Percentiles rank a stretch among this genome's conserved stretches.
Conservation (phyloP, 2,113 vertebrate species). For the Pomatostomus ruficeps region DNA sequence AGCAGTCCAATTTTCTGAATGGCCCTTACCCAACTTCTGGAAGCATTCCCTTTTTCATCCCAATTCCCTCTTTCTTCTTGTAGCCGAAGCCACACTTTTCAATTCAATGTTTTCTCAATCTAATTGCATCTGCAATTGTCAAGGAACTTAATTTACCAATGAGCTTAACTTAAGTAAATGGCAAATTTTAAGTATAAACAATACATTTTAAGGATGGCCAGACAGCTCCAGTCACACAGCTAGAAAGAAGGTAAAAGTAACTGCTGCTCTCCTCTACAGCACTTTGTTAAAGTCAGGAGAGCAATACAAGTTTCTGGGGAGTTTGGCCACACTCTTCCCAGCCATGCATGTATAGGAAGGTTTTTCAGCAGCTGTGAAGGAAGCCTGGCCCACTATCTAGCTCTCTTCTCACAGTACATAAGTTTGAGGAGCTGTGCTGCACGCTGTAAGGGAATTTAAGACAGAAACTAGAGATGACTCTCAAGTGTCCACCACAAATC, state of each 20-base stretch:
- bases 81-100: neutral
- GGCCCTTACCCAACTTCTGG: neutral
- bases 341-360: rapidly evolving
- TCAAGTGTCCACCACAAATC: neutral
- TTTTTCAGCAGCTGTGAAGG: neutral
- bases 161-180: neutral
- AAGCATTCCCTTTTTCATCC: neutral
- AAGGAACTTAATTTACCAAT: neutral
- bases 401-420: neutral
- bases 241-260: neutral
- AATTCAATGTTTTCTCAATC: neutral
- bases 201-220: neutral
- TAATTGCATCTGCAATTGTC: neutral
- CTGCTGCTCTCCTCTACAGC: neutral
- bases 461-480: neutral
- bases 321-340: neutral
- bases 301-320: neutral
- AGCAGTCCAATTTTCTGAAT: neutral
- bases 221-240: neutral
- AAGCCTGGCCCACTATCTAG: neutral
- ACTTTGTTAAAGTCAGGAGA: neutral
- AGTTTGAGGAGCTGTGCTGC: neutral
- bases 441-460: neutral
- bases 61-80: neutral
- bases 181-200: neutral